Evolutionary conservation across 2,888 invertebrate genomes (phyloP), one percentile per base, ranked within the genome.

Genomic region (Melieria picta): DNA sequence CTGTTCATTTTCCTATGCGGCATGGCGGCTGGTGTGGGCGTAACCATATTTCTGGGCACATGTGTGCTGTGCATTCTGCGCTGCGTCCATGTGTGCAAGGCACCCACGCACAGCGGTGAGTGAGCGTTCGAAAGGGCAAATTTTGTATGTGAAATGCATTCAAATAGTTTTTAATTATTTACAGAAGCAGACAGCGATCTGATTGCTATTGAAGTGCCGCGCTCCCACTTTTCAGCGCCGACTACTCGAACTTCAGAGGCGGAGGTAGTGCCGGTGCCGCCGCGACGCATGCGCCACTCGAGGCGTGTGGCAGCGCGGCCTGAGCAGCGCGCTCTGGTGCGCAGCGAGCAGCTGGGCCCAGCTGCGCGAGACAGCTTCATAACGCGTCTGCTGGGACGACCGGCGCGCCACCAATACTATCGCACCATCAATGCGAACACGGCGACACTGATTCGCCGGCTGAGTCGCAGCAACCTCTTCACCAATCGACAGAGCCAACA

Each of bases 391-490:
- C 86, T 87, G 62, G 84, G 86, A 4, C 80, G 86, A 1, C 86
- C 86, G 42, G 79, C 84, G 3, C 79, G 86, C 16, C 83, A 80
- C 69, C 86, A 84, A 50, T 85, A 85, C 75, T 84, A 84, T 77
- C 82, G 84, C 13, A 78, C 82, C 0, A 80, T 86, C 10, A 86
- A 86, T 79, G 82, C 83, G 70, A 85, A 84, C 48, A 85, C 87
- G 4, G 84, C 86, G 7, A 82, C 85, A 16, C 75, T 86, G n/a
- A 85, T 86, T 48, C 78, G 87, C 48, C 82, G 86, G 3, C 71
- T 86, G 9, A 86, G 86, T 75, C 85, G 85, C 11, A 86, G 86
- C 64, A 87, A 84, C 77, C 77, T 86, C 7, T 85, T 86, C 66
- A 84, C 77, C 57, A 84, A 74, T 73, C 84, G 86, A 0, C 64